These are phyloP conservation scores for Podarcis muralis DNA, from an alignment of 2,113 vertebrate genomes.

Conservation along the genomic window DNA sequence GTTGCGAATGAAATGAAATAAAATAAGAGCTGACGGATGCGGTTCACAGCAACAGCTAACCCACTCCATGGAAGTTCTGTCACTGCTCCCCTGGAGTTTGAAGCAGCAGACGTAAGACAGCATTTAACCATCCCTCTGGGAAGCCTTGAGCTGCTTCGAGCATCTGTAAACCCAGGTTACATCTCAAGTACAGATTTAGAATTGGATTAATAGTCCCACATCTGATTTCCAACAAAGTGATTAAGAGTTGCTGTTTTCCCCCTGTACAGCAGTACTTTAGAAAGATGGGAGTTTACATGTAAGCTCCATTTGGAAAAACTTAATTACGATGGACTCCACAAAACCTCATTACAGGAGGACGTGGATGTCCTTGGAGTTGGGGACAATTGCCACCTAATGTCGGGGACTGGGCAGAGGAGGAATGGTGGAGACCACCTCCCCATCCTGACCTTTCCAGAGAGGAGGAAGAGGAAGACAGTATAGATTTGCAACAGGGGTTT, in stretches of 20 bases:
- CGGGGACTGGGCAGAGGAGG: too few relatives aligned
- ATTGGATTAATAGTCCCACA: not conserved
- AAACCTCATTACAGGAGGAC: too few relatives aligned
- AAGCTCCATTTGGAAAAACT: too few relatives aligned
- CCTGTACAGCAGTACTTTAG: not conserved
- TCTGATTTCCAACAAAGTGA: not conserved
- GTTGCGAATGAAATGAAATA: too few relatives aligned
- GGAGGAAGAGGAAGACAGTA: too few relatives aligned
- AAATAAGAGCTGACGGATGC: not conserved
- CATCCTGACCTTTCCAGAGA: too few relatives aligned
- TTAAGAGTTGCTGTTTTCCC: not conserved
- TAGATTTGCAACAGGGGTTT: too few relatives aligned
- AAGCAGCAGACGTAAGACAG: rapidly evolving
- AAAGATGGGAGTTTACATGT: not conserved
- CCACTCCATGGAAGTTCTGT: not conserved
- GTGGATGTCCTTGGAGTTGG: too few relatives aligned
- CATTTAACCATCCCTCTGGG: not conserved
- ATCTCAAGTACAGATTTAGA: not conserved
- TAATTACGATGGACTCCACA: too few relatives aligned
- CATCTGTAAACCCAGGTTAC: not conserved
- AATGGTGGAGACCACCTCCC: too few relatives aligned
- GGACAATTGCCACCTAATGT: too few relatives aligned
- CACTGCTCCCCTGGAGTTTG: not conserved
- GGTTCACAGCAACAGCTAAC: not conserved
- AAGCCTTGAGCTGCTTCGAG: not conserved